Conservation (phyloP, 2,113 vertebrate species). For the Eulacestoma nigropectus region DNA sequence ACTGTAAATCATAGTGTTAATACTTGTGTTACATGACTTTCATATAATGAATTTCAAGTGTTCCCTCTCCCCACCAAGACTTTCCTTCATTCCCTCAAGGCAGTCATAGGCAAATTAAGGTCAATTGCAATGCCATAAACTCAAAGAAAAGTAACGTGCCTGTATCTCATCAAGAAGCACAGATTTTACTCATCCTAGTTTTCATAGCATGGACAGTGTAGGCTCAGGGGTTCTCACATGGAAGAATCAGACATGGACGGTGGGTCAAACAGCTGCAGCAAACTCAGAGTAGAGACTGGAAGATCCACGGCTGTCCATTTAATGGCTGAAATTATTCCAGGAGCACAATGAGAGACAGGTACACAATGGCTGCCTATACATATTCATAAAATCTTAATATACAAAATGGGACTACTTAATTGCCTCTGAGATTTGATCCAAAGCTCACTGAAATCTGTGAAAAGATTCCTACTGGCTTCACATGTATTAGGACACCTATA, state of each 20-base stretch:
- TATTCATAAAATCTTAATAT: neutral
- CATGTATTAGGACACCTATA: neutral
- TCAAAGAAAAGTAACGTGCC: neutral
- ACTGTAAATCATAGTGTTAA: slow-evolving; percentile 12
- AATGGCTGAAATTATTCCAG: neutral
- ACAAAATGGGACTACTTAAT: neutral
- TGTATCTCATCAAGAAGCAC: neutral
- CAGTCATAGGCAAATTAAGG: neutral
- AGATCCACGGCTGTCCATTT: neutral
- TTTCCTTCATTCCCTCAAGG: neutral
- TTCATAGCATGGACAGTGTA: neutral
- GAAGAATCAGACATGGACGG: neutral
- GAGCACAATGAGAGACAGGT: neutral
- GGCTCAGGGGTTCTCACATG: neutral
- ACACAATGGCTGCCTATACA: neutral
- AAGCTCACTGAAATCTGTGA: neutral
- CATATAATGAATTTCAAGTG: neutral
- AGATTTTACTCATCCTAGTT: neutral
- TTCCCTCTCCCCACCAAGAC: neutral
- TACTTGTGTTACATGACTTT: neutral
- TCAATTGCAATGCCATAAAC: neutral
- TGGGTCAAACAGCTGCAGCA: neutral
- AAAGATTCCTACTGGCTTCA: neutral
- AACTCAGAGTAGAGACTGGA: neutral
- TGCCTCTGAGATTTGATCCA: neutral